phyloP scores from a whole-genome alignment of 2,113 vertebrate species.

The Paratilapia polleni region DNA sequence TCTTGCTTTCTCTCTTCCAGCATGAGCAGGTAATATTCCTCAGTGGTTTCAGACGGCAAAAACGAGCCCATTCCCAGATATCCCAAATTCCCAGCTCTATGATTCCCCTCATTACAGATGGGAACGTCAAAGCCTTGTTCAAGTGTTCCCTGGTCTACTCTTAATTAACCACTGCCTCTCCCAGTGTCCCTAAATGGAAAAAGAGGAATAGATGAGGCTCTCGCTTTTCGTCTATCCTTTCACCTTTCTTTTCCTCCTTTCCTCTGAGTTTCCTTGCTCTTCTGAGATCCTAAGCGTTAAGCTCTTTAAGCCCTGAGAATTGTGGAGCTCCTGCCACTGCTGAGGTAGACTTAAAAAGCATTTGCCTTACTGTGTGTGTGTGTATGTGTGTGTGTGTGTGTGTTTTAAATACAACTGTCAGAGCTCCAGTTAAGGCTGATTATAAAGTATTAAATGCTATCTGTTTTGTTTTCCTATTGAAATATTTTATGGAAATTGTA shows the following conservation, averaged over 20 bases:
- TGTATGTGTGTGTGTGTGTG: not conserved
- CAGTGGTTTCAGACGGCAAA: constrained; percentile 55
- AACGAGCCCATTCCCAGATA: constrained; percentile 70
- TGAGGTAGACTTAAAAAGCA: constrained; percentile 28
- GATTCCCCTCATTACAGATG: constrained; percentile 82
- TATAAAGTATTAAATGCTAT: not conserved
- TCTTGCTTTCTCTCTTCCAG: constrained; percentile 29
- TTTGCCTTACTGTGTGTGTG: constrained; percentile 10
- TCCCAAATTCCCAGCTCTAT: constrained; percentile 82
- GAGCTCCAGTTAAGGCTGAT: not conserved
- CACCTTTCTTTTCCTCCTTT: constrained; percentile 35
- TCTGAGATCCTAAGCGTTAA: constrained; percentile 49
- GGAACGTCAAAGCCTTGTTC: constrained; percentile 71
- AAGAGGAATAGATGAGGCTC: constrained; percentile 30
- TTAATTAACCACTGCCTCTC: constrained; percentile 74
- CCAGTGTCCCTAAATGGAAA: constrained; percentile 66
- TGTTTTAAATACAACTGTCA: not conserved
- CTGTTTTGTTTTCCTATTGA: not conserved
- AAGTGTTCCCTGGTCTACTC: constrained; percentile 77
- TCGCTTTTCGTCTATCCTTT: constrained; percentile 41
- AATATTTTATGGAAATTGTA: not conserved
- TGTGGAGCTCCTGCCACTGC: constrained; percentile 30
- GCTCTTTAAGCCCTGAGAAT: constrained; percentile 60
- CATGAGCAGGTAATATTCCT: constrained; percentile 73
- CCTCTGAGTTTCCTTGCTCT: constrained; percentile 36